phyloP scores from a whole-genome alignment of 2,888 invertebrate species.

The Osedax frankpressi region DNA sequence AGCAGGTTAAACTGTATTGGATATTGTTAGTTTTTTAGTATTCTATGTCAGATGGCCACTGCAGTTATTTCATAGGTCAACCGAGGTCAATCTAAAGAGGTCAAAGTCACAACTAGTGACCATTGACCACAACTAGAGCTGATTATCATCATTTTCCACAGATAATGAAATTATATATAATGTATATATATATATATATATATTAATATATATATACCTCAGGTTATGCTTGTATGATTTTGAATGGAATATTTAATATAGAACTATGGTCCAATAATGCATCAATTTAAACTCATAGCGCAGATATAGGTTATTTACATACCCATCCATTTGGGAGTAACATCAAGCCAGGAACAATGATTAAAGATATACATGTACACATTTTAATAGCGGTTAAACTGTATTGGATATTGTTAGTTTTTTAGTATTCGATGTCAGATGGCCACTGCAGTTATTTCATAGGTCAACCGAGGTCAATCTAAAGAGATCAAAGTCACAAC shows the following conservation, averaged over 20 bases:
- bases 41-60: not conserved
- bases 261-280: no score
- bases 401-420: no score
- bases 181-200: no score
- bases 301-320: constrained; percentile 29
- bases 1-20: no score
- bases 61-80: not conserved
- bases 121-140: not conserved
- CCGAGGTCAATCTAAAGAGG: not conserved
- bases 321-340: constrained; percentile 45
- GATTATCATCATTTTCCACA: not conserved
- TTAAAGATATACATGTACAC: constrained; percentile 37
- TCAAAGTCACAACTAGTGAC: not conserved
- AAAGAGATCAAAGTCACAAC: not conserved
- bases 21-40: no score
- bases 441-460: not conserved
- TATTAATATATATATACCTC: no score
- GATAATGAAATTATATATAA: not conserved
- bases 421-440: no score
- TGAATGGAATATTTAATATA: no score
- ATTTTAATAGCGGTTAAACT: no score
- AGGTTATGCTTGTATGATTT: no score
- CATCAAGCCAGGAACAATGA: constrained; percentile 41
- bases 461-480: not conserved
- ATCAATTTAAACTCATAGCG: no score